phyloP scores from a whole-genome alignment of 1,140 invertebrate species.

The Pissodes strobi region DNA sequence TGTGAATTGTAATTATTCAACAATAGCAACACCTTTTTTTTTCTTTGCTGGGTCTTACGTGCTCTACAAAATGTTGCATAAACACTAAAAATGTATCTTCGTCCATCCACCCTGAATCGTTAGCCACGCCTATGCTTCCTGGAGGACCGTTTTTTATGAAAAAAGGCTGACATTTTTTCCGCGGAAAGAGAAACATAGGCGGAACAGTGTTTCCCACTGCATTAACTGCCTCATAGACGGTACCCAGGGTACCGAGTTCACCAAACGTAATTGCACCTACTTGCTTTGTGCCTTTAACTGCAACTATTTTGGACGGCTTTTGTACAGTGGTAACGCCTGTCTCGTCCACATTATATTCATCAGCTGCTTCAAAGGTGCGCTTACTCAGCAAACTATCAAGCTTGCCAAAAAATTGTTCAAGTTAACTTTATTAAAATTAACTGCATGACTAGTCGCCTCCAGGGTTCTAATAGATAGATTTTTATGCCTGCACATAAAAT shows the following conservation, averaged over 20 bases:
- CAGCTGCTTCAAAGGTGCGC: too few relatives aligned
- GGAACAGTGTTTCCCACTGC: constrained; percentile 55
- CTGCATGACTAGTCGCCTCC: too few relatives aligned
- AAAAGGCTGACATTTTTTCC: constrained; percentile 48
- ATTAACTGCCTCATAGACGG: constrained; percentile 50
- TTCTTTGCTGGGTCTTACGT: constrained; percentile 44
- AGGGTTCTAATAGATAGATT: too few relatives aligned
- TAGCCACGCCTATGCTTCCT: constrained; percentile 47
- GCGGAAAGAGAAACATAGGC: constrained; percentile 56
- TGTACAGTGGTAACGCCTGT: constrained; percentile 60
- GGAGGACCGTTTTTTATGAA: constrained; percentile 49
- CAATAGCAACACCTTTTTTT: constrained; percentile 47
- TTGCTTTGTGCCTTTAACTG: constrained; percentile 55
- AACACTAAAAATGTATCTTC: constrained; percentile 52
- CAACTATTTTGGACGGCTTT: constrained; percentile 50
- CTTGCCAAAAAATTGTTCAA: too few relatives aligned
- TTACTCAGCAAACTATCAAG: too few relatives aligned
- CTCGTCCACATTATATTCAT: too few relatives aligned
- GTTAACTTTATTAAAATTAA: too few relatives aligned
- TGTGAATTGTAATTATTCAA: constrained; percentile 43
- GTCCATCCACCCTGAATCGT: constrained; percentile 55
- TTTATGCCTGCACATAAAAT: too few relatives aligned
- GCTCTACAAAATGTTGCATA: too few relatives aligned
- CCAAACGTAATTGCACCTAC: constrained; percentile 55
- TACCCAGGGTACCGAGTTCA: constrained; percentile 56